phyloP scores from a whole-genome alignment of 2,797 vertebrate genomes.

The Dallia pectoralis region DNA sequence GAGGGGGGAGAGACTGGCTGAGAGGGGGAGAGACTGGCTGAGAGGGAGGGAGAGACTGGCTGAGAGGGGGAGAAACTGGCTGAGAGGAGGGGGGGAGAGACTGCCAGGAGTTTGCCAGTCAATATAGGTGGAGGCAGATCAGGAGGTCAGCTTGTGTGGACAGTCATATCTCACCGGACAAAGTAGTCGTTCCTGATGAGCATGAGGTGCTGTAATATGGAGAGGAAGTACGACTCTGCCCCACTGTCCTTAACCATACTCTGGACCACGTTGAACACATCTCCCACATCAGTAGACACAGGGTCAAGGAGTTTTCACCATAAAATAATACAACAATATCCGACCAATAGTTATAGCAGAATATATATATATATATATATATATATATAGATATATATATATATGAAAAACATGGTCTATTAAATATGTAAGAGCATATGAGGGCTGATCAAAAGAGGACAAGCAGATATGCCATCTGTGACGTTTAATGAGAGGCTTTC shows the following conservation, averaged over 20 bases:
- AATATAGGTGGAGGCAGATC: no score
- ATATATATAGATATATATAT: no score
- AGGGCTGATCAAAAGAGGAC: not conserved
- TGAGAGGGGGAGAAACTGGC: no score
- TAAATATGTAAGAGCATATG: no score
- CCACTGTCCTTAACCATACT: slow-evolving; percentile 87
- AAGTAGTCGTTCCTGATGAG: slow-evolving; percentile 91
- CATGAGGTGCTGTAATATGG: slow-evolving; percentile 95
- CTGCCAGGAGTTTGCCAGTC: no score
- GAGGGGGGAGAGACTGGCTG: no score
- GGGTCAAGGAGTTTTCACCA: not conserved
- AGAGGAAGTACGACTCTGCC: slow-evolving; percentile 89
- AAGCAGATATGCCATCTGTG: not conserved
- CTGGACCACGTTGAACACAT: slow-evolving; percentile 88
- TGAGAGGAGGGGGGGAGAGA: not conserved
- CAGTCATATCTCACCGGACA: slow-evolving; percentile 79
- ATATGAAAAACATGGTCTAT: no score
- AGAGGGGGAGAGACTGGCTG: no score
- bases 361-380: no score
- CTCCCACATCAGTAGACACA: slow-evolving; percentile 83
- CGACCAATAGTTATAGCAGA: slow-evolving; percentile 8
- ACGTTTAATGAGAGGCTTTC: not conserved
- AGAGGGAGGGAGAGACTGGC: no score
- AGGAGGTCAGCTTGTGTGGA: not conserved
- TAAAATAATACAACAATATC: no score